Percentiles rank a stretch among this genome's conserved stretches.
phyloP scores from a whole-genome alignment of 1,140 invertebrate genomes.

The Patella vulgata region DNA sequence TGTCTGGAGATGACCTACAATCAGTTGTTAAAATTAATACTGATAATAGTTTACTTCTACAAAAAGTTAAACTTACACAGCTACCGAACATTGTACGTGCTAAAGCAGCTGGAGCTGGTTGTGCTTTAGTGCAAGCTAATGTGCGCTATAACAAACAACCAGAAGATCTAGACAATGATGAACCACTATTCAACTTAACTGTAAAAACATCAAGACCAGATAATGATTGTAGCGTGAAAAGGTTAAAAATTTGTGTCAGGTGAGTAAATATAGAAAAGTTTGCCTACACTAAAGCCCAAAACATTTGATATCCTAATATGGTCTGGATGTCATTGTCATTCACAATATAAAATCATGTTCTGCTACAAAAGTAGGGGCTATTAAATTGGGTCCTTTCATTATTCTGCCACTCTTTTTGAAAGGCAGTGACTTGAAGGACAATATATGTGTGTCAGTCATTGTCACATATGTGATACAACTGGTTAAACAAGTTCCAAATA shows the following conservation, averaged over 20 bases:
- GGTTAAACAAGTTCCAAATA: too few relatives aligned
- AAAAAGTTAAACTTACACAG: constrained; percentile 25
- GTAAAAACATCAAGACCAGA: constrained; percentile 31
- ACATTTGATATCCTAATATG: too few relatives aligned
- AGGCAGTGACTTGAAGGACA: too few relatives aligned
- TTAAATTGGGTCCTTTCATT: too few relatives aligned
- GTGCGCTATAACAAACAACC: constrained; percentile 54
- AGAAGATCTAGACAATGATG: constrained; percentile 14
- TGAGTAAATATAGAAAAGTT: constrained; percentile 31
- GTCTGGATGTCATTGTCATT: too few relatives aligned
- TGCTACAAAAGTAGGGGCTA: too few relatives aligned
- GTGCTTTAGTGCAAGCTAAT: constrained; percentile 79
- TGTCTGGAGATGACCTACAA: constrained; percentile 13
- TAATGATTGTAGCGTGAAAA: constrained; percentile 44
- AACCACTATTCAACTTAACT: constrained; percentile 43
- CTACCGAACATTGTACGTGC: constrained; percentile 62
- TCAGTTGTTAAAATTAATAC: constrained; percentile 36
- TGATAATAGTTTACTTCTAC: constrained; percentile 52
- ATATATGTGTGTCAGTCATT: too few relatives aligned
- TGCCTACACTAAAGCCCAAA: too few relatives aligned
- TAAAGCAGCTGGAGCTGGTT: constrained; percentile 81
- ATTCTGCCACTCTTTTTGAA: too few relatives aligned
- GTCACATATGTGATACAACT: too few relatives aligned
- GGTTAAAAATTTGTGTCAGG: constrained; percentile 48
- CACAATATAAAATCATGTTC: too few relatives aligned